These are phyloP conservation scores for Paracanthobrama guichenoti DNA, from an alignment of 2,113 vertebrate genomes.

Conservation along the genomic window DNA sequence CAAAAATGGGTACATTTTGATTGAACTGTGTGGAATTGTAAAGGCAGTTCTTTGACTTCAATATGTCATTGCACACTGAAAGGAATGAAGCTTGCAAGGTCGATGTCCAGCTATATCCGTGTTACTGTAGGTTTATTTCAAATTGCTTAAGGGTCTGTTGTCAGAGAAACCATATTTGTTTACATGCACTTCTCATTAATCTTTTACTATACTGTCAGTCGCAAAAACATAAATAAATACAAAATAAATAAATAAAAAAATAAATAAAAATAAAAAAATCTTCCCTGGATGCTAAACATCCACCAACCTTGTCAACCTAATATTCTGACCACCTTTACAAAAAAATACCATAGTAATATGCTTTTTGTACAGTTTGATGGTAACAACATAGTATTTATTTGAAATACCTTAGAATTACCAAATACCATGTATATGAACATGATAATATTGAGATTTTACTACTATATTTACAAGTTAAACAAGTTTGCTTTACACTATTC, in stretches of 20 bases:
- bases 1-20: neutral
- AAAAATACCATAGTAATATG: neutral
- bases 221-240: neutral
- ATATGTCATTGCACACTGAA: neutral
- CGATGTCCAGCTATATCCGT: neutral
- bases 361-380: neutral
- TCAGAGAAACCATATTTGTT: neutral
- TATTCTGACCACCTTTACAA: neutral
- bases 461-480: no score
- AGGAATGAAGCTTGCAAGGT: neutral
- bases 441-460: neutral
- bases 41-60: neutral
- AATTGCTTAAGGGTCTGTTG: neutral
- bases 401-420: neutral
- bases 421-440: neutral
- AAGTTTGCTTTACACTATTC: no score
- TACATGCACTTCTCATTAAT: neutral
- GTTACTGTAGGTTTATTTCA: neutral
- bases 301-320: neutral
- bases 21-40: neutral
- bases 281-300: neutral
- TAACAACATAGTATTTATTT: neutral
- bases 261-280: neutral
- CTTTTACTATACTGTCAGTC: neutral
- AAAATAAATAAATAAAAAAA: neutral